Evolutionary conservation across 2,113 vertebrate species (phyloP).

Genomic region (Pelusios castaneus): DNA sequence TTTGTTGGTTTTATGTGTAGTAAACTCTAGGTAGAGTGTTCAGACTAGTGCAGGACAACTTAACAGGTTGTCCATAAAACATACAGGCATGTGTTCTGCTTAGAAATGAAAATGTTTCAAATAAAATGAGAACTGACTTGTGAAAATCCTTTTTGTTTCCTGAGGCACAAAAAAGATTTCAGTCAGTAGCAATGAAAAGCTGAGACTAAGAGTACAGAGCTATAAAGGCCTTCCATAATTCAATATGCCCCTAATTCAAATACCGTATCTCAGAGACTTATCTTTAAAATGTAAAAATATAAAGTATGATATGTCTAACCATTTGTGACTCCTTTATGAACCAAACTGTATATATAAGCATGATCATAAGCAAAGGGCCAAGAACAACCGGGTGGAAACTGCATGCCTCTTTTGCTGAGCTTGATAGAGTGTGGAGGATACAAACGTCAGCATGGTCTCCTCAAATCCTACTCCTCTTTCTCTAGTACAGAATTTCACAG

Average conservation of each 20-base stretch:
- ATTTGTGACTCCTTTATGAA: too few relatives aligned
- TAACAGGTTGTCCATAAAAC: background rate
- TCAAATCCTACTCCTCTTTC: too few relatives aligned
- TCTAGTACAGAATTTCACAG: too few relatives aligned
- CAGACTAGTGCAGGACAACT: background rate
- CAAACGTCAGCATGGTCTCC: too few relatives aligned
- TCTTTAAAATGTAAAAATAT: background rate
- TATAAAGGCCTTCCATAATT: background rate
- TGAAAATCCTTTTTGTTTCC: background rate
- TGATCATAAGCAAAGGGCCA: too few relatives aligned
- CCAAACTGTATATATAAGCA: too few relatives aligned
- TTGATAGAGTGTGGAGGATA: too few relatives aligned
- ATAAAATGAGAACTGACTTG: background rate
- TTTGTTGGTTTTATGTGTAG: constrained; percentile 42
- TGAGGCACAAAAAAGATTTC: background rate
- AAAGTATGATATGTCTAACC: too few relatives aligned
- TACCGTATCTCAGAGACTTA: background rate
- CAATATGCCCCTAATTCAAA: background rate
- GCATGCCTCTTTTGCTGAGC: too few relatives aligned
- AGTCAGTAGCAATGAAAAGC: background rate
- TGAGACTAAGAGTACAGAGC: background rate
- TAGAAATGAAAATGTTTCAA: constrained; percentile 30
- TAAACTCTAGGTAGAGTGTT: constrained; percentile 9
- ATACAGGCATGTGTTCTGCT: constrained; percentile 10
- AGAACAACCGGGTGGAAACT: too few relatives aligned